Base-by-base conservation (phyloP, 2,113 vertebrate genomes). In the Melospiza melodia region DNA sequence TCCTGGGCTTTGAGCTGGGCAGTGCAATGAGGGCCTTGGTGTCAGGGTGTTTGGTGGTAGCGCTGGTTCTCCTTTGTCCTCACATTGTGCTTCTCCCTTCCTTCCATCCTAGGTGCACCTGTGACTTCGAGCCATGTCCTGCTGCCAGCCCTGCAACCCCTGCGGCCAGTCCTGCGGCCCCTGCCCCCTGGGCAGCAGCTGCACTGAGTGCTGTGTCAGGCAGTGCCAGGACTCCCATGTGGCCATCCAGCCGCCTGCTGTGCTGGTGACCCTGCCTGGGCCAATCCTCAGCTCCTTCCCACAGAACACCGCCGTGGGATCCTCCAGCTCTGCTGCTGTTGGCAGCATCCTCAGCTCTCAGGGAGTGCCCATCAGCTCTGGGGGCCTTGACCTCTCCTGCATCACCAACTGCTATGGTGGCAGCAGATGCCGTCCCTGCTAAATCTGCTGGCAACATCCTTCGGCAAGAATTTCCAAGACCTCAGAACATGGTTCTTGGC, bases 31-130 rank as follows among this genome's bases (percentile, higher is more conserved):
- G 72, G 37, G 25, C 7, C 51, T n/a, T 54, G 51, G 7, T 21
- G 61, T 2, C 23, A 18, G 23, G 27, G 7, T 12, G 7, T 1
- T 7, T 35, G 15, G 3, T 1, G 2, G 7, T 3, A 19, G 16
- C 1, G 14, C n/a, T 59, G 39, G 4, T 41, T 18, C n/a, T 76
- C 33, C 7, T 3, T 2, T 33, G 18, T 48, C 2, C 58, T 27
- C 23, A 37, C 35, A 4, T 9, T 25, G 7, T 59, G n/a, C 58
- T 25, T 59, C n/a, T 37, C 10, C 7, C 58, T 59, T 7, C 15
- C n/a, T 8, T 61, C 23, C 10, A 5, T 61, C 2, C 35, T 10
- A 61, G 58, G 58, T 27, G 15, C 5, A 27, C 35, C 35, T 61
- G 58, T 61, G 15, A 61, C 0, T 11, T 24, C 7, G 0, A 61